These are phyloP conservation scores for Heptranchias perlo DNA, from an alignment of 2,113 vertebrate species.

Conservation along the genomic window DNA sequence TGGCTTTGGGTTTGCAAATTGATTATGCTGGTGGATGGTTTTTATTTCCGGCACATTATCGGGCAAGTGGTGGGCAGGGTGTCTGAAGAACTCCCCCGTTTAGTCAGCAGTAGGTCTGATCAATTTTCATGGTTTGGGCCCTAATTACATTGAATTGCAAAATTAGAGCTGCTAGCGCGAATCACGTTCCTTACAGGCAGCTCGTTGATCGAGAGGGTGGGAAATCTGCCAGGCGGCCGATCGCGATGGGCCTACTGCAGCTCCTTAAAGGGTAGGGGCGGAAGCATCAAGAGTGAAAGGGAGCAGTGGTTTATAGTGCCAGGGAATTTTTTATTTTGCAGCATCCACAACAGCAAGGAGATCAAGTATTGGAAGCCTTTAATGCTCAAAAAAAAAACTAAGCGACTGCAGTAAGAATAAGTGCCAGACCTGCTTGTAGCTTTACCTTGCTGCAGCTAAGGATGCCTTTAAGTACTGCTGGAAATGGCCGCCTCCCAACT, in stretches of 20 bases:
- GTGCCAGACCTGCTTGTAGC: not conserved
- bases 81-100: not conserved
- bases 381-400: not conserved
- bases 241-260: not conserved
- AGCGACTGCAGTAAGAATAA: not conserved
- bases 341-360: not conserved
- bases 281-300: not conserved
- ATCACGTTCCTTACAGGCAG: not conserved
- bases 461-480: not conserved
- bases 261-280: not conserved
- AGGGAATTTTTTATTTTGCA: not conserved
- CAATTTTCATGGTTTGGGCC: not conserved
- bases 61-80: not conserved
- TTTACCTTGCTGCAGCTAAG: not conserved
- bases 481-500: not conserved
- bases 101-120: not conserved
- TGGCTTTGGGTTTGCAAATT: too few relatives aligned
- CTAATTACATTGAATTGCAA: not conserved
- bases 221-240: not conserved
- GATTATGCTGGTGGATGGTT: too few relatives aligned
- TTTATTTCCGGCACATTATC: too few relatives aligned
- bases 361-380: too few relatives aligned
- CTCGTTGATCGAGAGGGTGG: not conserved
- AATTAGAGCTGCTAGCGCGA: not conserved
- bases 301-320: not conserved